Evolutionary conservation across 1,140 invertebrate genomes (phyloP), one percentile per base, ranked within the genome.

Genomic region (Pectinophora gossypiella): DNA sequence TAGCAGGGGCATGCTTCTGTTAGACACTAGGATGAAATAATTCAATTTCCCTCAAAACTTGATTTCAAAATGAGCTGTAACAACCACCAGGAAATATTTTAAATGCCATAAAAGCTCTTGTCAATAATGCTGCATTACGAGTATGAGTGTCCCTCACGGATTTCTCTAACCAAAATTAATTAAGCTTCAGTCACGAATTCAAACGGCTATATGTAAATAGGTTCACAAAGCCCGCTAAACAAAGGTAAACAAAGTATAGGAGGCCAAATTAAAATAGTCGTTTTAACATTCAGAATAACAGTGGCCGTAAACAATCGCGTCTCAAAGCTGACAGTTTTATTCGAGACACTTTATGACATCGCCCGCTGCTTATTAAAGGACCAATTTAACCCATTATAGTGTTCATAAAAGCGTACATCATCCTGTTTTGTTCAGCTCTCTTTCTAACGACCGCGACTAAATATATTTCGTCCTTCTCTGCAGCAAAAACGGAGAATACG

Each of bases 301-400:
- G 59, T 44, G 36, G 51, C 63, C 61, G 58, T 72, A 74, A 76
- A 74, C 71, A 70, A 76, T 71, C 63, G 66, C 58, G 56, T 54
- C 59, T 62, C 63, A 63, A 59, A 63, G 59, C 53, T 62, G 69
- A 75, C 72, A 72, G 72, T 64, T 72, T 70, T 68, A 76, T 67
- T 71, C 51, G 61, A 65, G 44, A 64, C 56, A 63, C 61, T 78
- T 77, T 78, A 77, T 73, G 65, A 73, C 74, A 68, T 64, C 66
- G 69, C 59, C 61, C 75, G 72, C 62, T 70, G 68, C 75, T 79
- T 82, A 81, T 83, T 83, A 82, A 85, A 79, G 75, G 72, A 81
- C 74, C 79, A 83, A 85, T 85, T 85, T 76, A 85, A 83, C 71
- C 76, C 79, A 83, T 83, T 85, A 80, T 69, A 68, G 65, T 67